Base-by-base conservation (phyloP, 2,888 invertebrate genomes). In the Spodoptera exigua region DNA sequence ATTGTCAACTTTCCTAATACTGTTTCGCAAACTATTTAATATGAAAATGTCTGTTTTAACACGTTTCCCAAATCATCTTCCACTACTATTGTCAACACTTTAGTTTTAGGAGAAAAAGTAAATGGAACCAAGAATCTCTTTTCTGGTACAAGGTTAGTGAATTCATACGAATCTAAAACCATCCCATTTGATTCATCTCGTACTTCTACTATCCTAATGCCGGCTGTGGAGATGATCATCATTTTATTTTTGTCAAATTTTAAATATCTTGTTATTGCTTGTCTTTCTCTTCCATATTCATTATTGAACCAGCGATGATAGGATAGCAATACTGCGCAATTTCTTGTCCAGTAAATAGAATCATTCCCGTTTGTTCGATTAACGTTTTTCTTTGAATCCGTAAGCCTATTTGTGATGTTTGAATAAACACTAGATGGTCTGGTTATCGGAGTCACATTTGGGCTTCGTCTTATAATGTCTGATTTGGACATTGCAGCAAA, bases 21-120 rank as follows among this genome's bases (percentile, higher is more conserved):
- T 67, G 46, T 61, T 58, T 52, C 54, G 60, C 21, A 49, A 52
- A 58, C 44, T 56, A 17, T 74, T 84, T 85, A 94, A 84, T 95
- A 94, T 7, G 95, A 94, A 88, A 95, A 94, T 74, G 95, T 94
- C 83, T 95, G 95, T 88, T 96, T 96, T 61, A 96, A 89, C 70
- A 96, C 95, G 83, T 96, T 96, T 74, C 96, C 96, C 70, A 95
- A 86, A 69, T 96, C 95, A 78, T 96, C 96, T 87, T 96, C 96
- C 40, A 96, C 96, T 54, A 96, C 95, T 77, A 96, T 94, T 44
- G 95, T 95, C 54, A 95, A 85, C 62, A 91, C 92, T 87, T 89
- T 92, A 57, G 88, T 91, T 84, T 90, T 92, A 51, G 89, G 90
- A 48, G 94, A 90, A 81, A 93, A 92, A 35, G 94, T 94, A 82